A percentile compares a stretch with the other conserved stretches of the same genome.
phyloP scores from a whole-genome alignment of 2,797 vertebrate genomes.

The Labeo calbasu region DNA sequence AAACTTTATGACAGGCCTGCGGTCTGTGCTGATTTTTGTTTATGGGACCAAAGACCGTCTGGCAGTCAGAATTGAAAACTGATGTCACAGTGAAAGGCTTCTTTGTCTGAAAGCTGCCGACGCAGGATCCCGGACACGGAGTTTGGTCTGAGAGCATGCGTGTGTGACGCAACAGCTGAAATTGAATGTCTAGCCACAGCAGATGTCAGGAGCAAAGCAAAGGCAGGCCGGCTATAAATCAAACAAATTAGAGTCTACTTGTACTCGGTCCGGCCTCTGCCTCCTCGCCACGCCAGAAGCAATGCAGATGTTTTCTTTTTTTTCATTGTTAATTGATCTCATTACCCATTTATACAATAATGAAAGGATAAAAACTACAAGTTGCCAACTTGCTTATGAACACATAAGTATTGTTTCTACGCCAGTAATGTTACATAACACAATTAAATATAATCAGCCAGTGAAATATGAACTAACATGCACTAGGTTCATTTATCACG shows the following conservation, averaged over 20 bases:
- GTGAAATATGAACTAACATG: neutral
- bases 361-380: neutral
- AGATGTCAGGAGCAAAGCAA: slow-evolving; percentile 50
- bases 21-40: slow-evolving; percentile 49
- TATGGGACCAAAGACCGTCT: slow-evolving; percentile 52
- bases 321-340: neutral
- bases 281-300: slow-evolving; percentile 8
- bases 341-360: slow-evolving; percentile 14
- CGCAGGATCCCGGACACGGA: slow-evolving; percentile 37
- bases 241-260: slow-evolving; percentile 36
- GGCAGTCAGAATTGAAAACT: slow-evolving; percentile 47
- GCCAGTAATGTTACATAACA: slow-evolving; percentile 17
- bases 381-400: neutral
- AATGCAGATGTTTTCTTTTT: slow-evolving; percentile 26
- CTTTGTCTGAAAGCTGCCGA: slow-evolving; percentile 61
- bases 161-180: slow-evolving; percentile 55
- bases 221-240: slow-evolving; percentile 52
- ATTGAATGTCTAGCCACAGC: slow-evolving; percentile 56
- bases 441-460: neutral
- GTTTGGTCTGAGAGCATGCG: slow-evolving; percentile 44
- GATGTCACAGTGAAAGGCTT: slow-evolving; percentile 54
- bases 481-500: neutral
- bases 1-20: slow-evolving; percentile 1
- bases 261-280: neutral
- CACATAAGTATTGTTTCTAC: neutral